These are phyloP conservation scores for Chaetogeoica ovagalla DNA, from an alignment of 2,888 invertebrate species.

Conservation along the genomic window DNA sequence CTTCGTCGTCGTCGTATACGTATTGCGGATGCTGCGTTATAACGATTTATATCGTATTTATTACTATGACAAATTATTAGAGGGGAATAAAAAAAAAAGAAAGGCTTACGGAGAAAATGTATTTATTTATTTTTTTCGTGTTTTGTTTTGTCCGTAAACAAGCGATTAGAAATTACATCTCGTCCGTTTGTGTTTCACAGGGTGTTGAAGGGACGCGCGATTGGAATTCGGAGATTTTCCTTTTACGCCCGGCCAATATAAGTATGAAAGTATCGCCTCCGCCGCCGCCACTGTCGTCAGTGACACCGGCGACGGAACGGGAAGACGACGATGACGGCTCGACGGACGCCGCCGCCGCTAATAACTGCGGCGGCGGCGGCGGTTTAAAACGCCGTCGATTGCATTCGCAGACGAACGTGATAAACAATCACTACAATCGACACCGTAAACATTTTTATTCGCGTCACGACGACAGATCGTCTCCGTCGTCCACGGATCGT, in stretches of 20 bases:
- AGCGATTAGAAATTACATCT: too few relatives aligned
- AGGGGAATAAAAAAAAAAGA: not conserved
- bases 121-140: too few relatives aligned
- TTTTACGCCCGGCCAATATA: too few relatives aligned
- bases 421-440: not conserved
- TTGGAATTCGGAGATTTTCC: not conserved
- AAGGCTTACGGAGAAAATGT: not conserved
- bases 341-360: not conserved
- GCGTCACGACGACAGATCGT: constrained; percentile 11
- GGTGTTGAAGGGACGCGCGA: not conserved
- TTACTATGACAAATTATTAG: constrained; percentile 7
- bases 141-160: too few relatives aligned
- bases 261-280: constrained; percentile 25
- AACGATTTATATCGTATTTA: constrained; percentile 6
- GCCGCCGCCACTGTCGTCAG: not conserved
- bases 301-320: not conserved
- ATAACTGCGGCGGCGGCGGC: not conserved
- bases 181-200: constrained; percentile 16
- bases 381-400: constrained; percentile 31
- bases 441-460: not conserved
- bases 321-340: not conserved
- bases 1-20: not conserved
- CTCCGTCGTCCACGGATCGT: not conserved
- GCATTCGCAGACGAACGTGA: constrained; percentile 7
- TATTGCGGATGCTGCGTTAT: not conserved